Percentiles rank a stretch among this genome's conserved stretches.
These are phyloP conservation scores for Physocephala rufipes DNA, from an alignment of 2,888 invertebrate species.

Conservation along the genomic window DNA sequence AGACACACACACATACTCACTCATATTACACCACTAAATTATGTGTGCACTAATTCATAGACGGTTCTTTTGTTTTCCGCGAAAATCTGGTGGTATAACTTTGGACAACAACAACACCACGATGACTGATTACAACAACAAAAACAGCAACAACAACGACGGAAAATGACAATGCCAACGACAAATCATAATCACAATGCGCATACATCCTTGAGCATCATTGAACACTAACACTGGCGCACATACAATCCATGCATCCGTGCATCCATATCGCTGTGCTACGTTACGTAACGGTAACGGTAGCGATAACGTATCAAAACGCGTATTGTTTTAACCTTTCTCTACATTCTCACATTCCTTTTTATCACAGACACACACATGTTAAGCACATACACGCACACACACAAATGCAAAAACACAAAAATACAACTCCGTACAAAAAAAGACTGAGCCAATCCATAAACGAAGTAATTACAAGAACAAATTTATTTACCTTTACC, in stretches of 20 bases:
- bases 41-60: neutral
- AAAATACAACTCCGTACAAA: neutral
- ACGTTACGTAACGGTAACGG: neutral
- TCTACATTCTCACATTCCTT: constrained; percentile 11
- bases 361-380: constrained; percentile 8
- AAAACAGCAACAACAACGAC: constrained; percentile 27
- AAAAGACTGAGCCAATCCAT: neutral
- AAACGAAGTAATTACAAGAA: neutral
- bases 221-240: neutral
- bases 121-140: constrained; percentile 22
- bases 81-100: too few species aligned
- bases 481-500: neutral
- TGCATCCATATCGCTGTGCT: constrained; percentile 8
- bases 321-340: neutral
- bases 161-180: constrained; percentile 13
- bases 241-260: too few species aligned
- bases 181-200: neutral
- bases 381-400: constrained; percentile 10
- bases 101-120: neutral
- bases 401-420: neutral
- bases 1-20: constrained; percentile 3
- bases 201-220: constrained; percentile 7
- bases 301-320: neutral
- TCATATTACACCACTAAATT: neutral
- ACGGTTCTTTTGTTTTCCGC: too few species aligned